phyloP scores from a whole-genome alignment of 2,113 vertebrate genomes.

The Myanophis thanlyinensis region DNA sequence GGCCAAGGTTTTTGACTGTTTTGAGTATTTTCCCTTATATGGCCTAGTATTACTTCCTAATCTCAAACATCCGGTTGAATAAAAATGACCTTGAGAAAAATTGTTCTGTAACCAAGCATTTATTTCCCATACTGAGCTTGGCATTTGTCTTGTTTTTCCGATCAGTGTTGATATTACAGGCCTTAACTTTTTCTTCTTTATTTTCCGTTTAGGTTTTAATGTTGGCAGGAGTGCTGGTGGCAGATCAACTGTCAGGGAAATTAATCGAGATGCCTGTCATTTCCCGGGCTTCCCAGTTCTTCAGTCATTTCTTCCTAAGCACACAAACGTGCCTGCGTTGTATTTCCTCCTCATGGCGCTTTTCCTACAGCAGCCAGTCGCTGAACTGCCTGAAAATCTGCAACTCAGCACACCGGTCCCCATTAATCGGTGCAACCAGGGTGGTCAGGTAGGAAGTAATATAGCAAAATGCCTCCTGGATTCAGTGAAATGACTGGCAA shows the following conservation, averaged over 20 bases:
- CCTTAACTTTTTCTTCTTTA: background rate
- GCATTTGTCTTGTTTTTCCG: background rate
- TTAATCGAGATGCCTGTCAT: conserved; percentile 96
- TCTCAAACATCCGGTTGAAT: background rate
- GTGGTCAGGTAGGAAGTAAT: conserved; percentile 76
- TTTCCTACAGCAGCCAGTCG: conserved; percentile 97
- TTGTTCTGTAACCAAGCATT: background rate
- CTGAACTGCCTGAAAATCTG: conserved; percentile 94
- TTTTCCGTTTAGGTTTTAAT: conserved; percentile 84
- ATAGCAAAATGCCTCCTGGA: conserved; percentile 42
- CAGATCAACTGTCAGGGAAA: conserved; percentile 89
- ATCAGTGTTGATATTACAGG: background rate
- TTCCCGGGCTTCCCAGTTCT: conserved; percentile 92
- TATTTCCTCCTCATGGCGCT: conserved; percentile 99
- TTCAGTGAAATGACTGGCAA: conserved; percentile 9
- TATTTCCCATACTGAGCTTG: background rate
- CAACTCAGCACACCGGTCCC: conserved; percentile 86
- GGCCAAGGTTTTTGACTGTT: background rate
- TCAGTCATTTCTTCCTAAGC: conserved; percentile 94
- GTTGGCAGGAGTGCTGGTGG: conserved; percentile 93
- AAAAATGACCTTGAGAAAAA: background rate
- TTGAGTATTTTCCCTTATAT: background rate
- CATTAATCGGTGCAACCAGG: conserved; percentile 76
- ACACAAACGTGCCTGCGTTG: conserved; percentile 95
- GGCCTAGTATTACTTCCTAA: background rate